Percentiles rank a stretch among this genome's conserved stretches.
These are phyloP conservation scores for Pipistrellus nathusii DNA, from an alignment of 2,797 vertebrate genomes.

Conservation along the genomic window DNA sequence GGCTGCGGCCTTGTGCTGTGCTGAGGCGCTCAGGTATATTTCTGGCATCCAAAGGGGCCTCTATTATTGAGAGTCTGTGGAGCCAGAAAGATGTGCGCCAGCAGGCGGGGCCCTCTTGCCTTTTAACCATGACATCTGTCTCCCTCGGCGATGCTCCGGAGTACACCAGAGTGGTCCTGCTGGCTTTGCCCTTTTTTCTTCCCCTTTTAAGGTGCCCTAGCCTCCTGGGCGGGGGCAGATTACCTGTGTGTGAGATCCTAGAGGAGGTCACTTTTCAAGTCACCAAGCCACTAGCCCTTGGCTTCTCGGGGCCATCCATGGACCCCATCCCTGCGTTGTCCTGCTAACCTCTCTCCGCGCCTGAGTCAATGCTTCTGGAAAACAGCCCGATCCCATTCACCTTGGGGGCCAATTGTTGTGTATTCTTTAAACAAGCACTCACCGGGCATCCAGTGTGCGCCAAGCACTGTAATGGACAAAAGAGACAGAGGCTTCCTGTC, in stretches of 20 bases:
- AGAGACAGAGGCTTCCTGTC: background rate
- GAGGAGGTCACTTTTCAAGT: background rate
- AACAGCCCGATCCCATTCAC: background rate
- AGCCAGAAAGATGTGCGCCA: background rate
- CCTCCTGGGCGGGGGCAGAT: background rate
- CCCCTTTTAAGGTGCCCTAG: background rate
- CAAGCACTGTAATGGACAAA: background rate
- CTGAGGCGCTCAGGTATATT: background rate
- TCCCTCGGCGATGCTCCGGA: background rate
- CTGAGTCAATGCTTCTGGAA: background rate
- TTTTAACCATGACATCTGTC: background rate
- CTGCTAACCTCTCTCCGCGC: background rate
- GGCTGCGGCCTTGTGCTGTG: background rate
- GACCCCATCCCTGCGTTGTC: background rate
- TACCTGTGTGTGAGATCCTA: background rate
- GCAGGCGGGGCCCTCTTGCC: background rate
- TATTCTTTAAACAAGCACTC: background rate
- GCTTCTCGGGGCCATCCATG: fast-evolving
- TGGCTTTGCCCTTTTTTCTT: background rate
- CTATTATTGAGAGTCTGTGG: background rate
- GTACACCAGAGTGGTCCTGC: background rate
- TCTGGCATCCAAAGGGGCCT: background rate
- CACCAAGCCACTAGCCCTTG: background rate
- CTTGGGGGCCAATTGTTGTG: fast-evolving
- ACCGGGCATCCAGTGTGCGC: background rate